These are phyloP conservation scores for Orthosia gracilis DNA, from an alignment of 2,888 invertebrate genomes.

Conservation along the genomic window DNA sequence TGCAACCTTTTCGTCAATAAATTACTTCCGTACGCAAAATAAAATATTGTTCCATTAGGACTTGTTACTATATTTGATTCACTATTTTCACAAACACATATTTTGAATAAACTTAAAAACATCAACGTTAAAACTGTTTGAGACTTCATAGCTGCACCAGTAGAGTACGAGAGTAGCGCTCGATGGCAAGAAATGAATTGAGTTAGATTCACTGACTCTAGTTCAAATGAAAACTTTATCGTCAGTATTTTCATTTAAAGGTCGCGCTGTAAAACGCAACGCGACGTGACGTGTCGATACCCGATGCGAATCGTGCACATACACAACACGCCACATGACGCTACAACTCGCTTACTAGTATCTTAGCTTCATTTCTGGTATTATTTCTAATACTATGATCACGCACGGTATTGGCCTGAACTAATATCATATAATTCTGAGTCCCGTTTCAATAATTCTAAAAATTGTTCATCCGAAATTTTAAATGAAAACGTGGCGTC, in stretches of 20 bases:
- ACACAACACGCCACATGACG: too few relatives aligned
- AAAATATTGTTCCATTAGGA: conserved; percentile 51
- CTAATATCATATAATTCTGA: too few relatives aligned
- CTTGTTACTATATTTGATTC: neutral
- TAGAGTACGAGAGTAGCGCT: conserved; percentile 21
- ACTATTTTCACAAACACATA: conserved; percentile 7
- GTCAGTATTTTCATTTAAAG: conserved; percentile 41
- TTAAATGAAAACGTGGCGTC: too few relatives aligned
- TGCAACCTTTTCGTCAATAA: conserved; percentile 93
- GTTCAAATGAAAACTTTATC: conserved; percentile 60
- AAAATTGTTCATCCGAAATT: too few relatives aligned
- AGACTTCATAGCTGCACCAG: conserved; percentile 26
- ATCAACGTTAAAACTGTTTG: conserved; percentile 30
- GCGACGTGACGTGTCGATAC: too few relatives aligned
- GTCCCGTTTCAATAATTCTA: too few relatives aligned
- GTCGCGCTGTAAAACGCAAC: conserved; percentile 14
- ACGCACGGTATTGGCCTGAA: too few relatives aligned
- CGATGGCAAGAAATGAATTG: conserved; percentile 40
- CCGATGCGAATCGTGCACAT: too few relatives aligned
- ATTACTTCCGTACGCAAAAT: conserved; percentile 86
- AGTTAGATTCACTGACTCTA: conserved; percentile 54
- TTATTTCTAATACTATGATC: too few relatives aligned
- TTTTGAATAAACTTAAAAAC: conserved; percentile 39
- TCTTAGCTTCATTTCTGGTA: too few relatives aligned
- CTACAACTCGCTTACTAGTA: too few relatives aligned